A percentile compares a stretch with the other conserved stretches of the same genome.
These are phyloP conservation scores for Apis florea DNA, from an alignment of 1,140 invertebrate genomes.

Conservation along the genomic window DNA sequence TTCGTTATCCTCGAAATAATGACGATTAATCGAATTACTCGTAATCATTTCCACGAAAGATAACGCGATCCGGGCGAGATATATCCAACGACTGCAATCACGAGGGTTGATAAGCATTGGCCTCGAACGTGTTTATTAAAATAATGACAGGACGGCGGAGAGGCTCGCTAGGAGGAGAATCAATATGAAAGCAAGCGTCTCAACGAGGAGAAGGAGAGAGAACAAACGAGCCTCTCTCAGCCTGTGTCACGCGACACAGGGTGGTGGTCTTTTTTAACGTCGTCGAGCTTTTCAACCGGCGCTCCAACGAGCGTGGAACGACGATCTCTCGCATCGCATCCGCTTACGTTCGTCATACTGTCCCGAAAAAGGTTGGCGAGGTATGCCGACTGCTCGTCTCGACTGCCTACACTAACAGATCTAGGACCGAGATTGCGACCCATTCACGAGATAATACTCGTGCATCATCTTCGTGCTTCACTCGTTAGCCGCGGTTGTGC, in stretches of 20 bases:
- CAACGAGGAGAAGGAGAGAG: neutral
- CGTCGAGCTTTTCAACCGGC: constrained; percentile 25
- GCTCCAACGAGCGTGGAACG: constrained; percentile 7
- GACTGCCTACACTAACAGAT: constrained; percentile 43
- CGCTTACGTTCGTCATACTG: constrained; percentile 37
- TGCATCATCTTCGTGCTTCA: constrained; percentile 47
- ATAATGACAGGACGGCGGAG: constrained; percentile 13
- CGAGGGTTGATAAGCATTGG: neutral
- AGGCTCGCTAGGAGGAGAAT: neutral
- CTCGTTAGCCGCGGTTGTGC: constrained; percentile 51
- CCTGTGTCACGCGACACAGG: constrained; percentile 12
- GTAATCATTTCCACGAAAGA: constrained; percentile 24
- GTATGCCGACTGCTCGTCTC: constrained; percentile 39
- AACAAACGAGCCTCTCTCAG: constrained; percentile 13
- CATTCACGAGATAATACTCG: constrained; percentile 55
- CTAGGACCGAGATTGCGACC: constrained; percentile 51
- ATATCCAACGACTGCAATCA: neutral
- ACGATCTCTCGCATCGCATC: constrained; percentile 46
- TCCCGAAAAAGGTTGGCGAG: constrained; percentile 39
- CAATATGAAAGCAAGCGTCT: neutral
- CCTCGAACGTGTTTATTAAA: constrained; percentile 22
- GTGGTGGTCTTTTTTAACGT: constrained; percentile 10
- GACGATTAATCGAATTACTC: constrained; percentile 15
- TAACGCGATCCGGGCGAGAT: neutral
- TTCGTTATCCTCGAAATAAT: neutral